Evolutionary conservation across 2,797 vertebrate species (phyloP), one percentile per base, ranked within the genome.

Genomic region (Sylvia borin): DNA sequence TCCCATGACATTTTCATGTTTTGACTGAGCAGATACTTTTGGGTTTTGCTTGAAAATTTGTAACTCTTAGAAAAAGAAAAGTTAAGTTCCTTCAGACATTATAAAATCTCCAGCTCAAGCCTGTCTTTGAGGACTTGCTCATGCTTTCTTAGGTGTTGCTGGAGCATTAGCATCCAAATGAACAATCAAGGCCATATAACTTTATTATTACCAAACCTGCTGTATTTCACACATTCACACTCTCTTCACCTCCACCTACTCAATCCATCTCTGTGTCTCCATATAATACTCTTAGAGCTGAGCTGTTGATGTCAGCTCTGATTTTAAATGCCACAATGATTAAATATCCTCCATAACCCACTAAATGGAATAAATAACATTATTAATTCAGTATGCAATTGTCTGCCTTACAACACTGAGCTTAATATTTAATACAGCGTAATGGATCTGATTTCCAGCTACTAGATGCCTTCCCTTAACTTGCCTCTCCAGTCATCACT

Each of bases 301-400:
- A 92, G 80, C 71, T 79, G 67, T 67, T 88, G 85, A 88, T 92
- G 71, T 70, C 67, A 85, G 31, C 68, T 81, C 50, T 93, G 85
- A 85, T 90, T 55, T 88, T 42, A 93, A 94, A 87, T 51, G 50
- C 93, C 31, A 32, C 2, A 2, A 71, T 86, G 87, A 94, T 91
- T 77, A 82, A 94, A 82, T 86, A 62, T 77, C 78, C 70, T 85
- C 85, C 61, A n/a, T 87, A 68, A 66, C 71, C 26, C 55, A 25
- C 81, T 87, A 93, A 93, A 83, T 89, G 90, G 94, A 94, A 95
- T 91, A 96, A 95, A 95, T 95, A 93, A 77, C 65, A 53, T 94
- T 92, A 96, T 92, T 87, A 93, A 92, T 95, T 96, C 90, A 89
- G 74, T 85, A 61, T 89, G 77, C 26, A 73, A 27, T 65, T 93